Evolutionary conservation across 1,140 invertebrate genomes (phyloP), one percentile per base, ranked within the genome.

Genomic region (Eriosoma lanigerum): DNA sequence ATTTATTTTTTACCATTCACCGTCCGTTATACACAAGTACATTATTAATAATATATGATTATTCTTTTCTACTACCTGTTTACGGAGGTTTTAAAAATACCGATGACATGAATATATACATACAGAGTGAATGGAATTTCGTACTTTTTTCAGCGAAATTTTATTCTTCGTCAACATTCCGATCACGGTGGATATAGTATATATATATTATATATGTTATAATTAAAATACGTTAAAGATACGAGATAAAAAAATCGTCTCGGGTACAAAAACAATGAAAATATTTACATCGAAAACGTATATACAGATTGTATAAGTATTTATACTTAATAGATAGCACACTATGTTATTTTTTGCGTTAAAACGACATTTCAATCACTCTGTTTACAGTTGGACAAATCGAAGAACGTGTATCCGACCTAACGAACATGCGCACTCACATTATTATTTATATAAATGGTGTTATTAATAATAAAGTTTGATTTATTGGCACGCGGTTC

Each of bases 381-480:
- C n/a, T n/a, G 12, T 12, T 9, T 24, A 15, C 6, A 26, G 10
- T 15, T 12, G 24, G 24, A 24, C 24, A 24, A 58, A 24, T 64
- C 29, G 60, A 38, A 38, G 29, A 64, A 38, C 29, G 29, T 64
- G 29, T 10, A n/a, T 29, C 60, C 12, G 60, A 64, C 29, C 3
- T 17, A 38, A 44, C 38, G 38, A 44, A 32, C 5, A 66, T 10
- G 44, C 26, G 15, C 58, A 62, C 26, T 15, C 26, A 17, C 62
- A 66, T 26, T 32, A 46, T 66, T 44, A 54, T 73, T 17, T 26
- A 56, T 73, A 73, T n/a, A 54, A 54, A 54, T 50, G 50, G 15
- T 44, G 29, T 72, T 54, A 56, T 75, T 75, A 75, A 75, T 56
- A 56, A 56, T 10, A 21, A 75, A 56, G 29, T 75, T 75, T 75